These are phyloP conservation scores for Synergus gifuensis DNA, from an alignment of 2,888 invertebrate genomes.

Conservation along the genomic window DNA sequence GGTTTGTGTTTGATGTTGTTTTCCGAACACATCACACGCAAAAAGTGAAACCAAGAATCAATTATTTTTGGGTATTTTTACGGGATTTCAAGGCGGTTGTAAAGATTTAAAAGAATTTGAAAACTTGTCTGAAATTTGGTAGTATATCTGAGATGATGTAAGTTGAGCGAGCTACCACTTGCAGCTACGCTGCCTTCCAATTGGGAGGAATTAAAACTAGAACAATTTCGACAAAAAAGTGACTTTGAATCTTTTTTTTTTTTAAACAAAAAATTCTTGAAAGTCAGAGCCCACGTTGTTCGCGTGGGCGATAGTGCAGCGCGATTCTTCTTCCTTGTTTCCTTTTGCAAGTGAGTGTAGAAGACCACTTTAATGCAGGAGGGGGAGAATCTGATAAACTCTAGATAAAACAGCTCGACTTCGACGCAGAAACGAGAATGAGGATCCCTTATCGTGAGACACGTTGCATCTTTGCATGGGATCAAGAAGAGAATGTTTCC, in stretches of 20 bases:
- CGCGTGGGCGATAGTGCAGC: conserved; percentile 6
- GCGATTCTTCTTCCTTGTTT: conserved; percentile 17
- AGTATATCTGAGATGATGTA: no score
- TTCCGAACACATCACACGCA: no score
- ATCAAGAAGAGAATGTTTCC: conserved; percentile 19
- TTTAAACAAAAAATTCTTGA: not conserved
- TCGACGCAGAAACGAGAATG: conserved; percentile 27
- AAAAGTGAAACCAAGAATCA: no score
- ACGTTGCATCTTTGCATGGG: not conserved
- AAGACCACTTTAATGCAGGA: conserved; percentile 2
- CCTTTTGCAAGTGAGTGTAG: not conserved
- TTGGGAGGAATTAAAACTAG: not conserved
- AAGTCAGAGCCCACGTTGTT: conserved; percentile 9
- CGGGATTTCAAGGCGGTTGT: no score
- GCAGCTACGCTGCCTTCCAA: not conserved
- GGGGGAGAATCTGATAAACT: conserved; percentile 31
- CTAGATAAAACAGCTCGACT: conserved; percentile 28
- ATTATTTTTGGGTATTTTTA: no score
- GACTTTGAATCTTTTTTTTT: not conserved
- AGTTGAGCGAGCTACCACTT: no score
- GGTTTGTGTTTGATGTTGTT: no score
- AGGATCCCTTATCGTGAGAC: conserved; percentile 26
- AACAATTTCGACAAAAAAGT: not conserved
- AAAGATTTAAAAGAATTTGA: no score
- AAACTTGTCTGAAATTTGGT: no score